Percentiles rank a stretch among this genome's conserved stretches.
Conservation (phyloP, 2,113 vertebrate genomes). For the Eleginops maclovinus region DNA sequence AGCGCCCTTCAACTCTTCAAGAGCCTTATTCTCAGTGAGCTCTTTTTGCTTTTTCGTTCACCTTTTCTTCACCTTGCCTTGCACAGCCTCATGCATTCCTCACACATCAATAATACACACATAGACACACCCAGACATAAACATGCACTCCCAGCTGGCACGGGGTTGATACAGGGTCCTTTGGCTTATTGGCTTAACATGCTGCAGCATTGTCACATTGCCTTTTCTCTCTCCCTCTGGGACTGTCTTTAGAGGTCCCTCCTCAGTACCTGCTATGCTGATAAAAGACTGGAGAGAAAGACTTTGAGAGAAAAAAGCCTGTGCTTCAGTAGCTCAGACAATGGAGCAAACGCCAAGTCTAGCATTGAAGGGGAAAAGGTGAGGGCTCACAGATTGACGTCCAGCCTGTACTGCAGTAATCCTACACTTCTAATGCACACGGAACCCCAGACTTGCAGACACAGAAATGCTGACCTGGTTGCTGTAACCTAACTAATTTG, state of each 20-base stretch:
- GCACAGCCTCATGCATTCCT: not conserved
- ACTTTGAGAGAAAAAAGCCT: slow-evolving; percentile 21
- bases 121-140: slow-evolving; percentile 12
- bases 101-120: slow-evolving; percentile 10
- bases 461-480: slow-evolving; percentile 69
- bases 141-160: slow-evolving; percentile 26
- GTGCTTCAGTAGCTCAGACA: slow-evolving; percentile 24
- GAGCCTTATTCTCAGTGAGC: not conserved
- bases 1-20: slow-evolving; percentile 7
- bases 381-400: slow-evolving; percentile 49
- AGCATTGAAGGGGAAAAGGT: slow-evolving; percentile 54
- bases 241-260: slow-evolving; percentile 39
- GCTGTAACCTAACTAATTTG: slow-evolving; percentile 36
- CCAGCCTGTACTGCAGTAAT: slow-evolving; percentile 67
- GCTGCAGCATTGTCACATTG: slow-evolving; percentile 46
- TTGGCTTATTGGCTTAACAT: slow-evolving; percentile 35
- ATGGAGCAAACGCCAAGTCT: slow-evolving; percentile 42
- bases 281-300: slow-evolving; percentile 39
- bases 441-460: slow-evolving; percentile 29
- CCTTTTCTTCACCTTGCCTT: not conserved
- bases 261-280: slow-evolving; percentile 35
- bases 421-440: slow-evolving; percentile 32
- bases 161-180: slow-evolving; percentile 18
- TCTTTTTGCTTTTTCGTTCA: slow-evolving; percentile 7
- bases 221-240: slow-evolving; percentile 36